Evolutionary conservation across 2,888 invertebrate genomes (phyloP), one percentile per base, ranked within the genome.

Genomic region (Cheilosia variabilis): DNA sequence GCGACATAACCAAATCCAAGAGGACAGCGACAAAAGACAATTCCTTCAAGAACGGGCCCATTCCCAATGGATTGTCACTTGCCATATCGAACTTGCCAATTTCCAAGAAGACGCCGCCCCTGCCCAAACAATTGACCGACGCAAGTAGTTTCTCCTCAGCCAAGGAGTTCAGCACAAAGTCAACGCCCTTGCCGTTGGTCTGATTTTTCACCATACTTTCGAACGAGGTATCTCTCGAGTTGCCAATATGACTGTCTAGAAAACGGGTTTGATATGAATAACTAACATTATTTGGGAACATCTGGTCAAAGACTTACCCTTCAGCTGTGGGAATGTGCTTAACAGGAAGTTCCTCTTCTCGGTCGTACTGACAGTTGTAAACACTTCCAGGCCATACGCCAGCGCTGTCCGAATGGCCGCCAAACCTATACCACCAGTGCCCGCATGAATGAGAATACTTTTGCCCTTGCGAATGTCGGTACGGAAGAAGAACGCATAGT

Each of bases 91-190:
- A 96, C 92, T 97, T 97, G 57, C 97, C 97, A 84, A 98, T 97
- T 93, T 97, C 97, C 62, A 97, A 91, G 92, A 97, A 97, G 69
- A 95, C 93, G 10, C 97, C 95, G 1, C 93, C 93, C 2, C 87
- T 87, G 0, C 93, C 94, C 22, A 95, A 90, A 88, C 95, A 95
- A 6, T 94, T 92, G 0, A 95, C 90, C 0, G 95, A 95, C 0
- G 95, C 96, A 89, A 94, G 94, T 0, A 98, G 93, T 91, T 98
- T 98, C 53, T 99, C 98, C 89, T 97, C 98, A 0, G 98, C 95
- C 52, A 99, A 93, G 0, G 98, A 98, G 91, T 99, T 99, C 9
- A 98, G 93, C 13, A 99, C 96, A 71, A 98, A 93, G 90, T 99
- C 97, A 0, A 99, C 98, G 45, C 98, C 98, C 88, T 94, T 93